Base-by-base conservation (phyloP, 2,797 vertebrate species). In the Centroberyx gerrardi region DNA sequence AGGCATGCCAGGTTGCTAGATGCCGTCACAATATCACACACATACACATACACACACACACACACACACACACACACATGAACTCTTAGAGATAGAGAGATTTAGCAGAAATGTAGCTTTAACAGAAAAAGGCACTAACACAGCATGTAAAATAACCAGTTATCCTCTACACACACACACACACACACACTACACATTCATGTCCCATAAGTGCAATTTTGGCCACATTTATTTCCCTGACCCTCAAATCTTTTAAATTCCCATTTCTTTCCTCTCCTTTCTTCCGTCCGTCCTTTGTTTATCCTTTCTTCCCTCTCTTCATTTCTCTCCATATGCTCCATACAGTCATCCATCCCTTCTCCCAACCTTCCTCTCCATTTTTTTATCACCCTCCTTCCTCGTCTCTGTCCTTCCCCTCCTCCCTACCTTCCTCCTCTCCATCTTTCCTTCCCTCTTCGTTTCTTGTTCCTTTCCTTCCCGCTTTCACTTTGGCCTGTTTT, bases 1-100 rank as follows among this genome's bases (percentile, higher is more conserved):
- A 93, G 88, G 85, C 89, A 90, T 90, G 88, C 88, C 74, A 86
- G 88, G 85, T 88, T 89, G 71, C 83, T 82, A 74, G 71, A 83
- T 86, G 76, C 77, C 80, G 31, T 87, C 82, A 88, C 87, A 91
- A 83, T 79, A 87, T 83, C 84, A 86, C 76, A 63, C 68, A 51
- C 56, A 64, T 46, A 67, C 40, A 66, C 78, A 67, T 56, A 72
- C 55, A 65, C 36, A 73, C 54, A 65, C 60, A 74, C 66, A 65
- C 53, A 80, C 64, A 66, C 38, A 60, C 53, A 64, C 17, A 63
- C 33, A 73, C 46, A 48, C 29, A 68, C 33, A 49, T 10, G 33
- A 15, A 62, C 44, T 7, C 60, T 40, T 14, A 62, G n/a, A 64
- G 14, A 53, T 7, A 68, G 54, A 38, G 40, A 61, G 67, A 64